Evolutionary conservation across 2,888 invertebrate species (phyloP), one percentile per base, ranked within the genome.

Genomic region (Cosmopolites sordidus): DNA sequence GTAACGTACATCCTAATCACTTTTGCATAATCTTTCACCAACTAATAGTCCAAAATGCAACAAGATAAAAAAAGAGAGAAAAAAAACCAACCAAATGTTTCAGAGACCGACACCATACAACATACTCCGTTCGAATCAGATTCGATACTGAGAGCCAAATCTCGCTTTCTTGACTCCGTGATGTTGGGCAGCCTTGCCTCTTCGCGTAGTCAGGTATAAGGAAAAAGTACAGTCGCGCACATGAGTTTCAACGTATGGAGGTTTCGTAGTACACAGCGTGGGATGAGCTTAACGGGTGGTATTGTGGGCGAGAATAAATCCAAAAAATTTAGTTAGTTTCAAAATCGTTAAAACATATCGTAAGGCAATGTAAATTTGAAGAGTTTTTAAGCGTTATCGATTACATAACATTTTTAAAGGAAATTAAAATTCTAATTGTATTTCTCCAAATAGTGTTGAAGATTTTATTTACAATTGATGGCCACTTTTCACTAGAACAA

Each of bases 101-200:
- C 4, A 9, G 8, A 40, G 6, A 2, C 8, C 17, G 17, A 16
- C 40, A 40, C 15, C 40, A 43, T 39, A 12, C 42, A 33, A 39
- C 46, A 22, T 49, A 45, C 22, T 43, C 6, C 16, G 4, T 8
- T 4, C 15, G 40, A 40, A 16, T 11, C 15, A 16, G 40, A 16
- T 8, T 11, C 17, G 16, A 40, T 11, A 40, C 40, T 40, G 40
- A 16, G 40, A 16, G 15, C 15, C 18, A 14, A 48, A 50, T 43
- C 43, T 50, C 48, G 51, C 33, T 49, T 45, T 56, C 53, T 53
- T 50, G 46, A 44, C 48, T 48, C 29, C 48, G 47, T 11, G 57
- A 54, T 57, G 54, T 57, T 57, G 57, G 39, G 50, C 50, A 56
- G 50, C 56, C 52, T 56, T 56, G 56, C 52, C 56, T 56, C 50